These are phyloP conservation scores for Caenorhabditis macrosperma DNA, from an alignment of 2,888 invertebrate genomes.

Conservation along the genomic window DNA sequence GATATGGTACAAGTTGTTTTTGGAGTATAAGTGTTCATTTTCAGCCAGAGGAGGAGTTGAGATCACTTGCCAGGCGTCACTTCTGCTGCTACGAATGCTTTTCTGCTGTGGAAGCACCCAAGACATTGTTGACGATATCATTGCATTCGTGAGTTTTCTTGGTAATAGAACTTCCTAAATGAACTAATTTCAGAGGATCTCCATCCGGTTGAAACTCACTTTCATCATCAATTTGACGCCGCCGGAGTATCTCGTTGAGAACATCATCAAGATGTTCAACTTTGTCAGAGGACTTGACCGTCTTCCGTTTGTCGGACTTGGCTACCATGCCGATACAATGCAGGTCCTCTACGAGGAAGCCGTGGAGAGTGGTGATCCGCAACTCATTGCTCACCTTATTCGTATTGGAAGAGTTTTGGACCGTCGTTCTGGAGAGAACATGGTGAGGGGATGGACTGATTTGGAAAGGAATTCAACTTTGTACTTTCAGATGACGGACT, in stretches of 20 bases:
- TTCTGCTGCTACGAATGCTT: constrained; percentile 42
- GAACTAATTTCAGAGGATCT: constrained; percentile 27
- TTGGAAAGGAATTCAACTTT: background rate
- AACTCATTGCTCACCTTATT: constrained; percentile 39
- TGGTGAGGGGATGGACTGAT: constrained; percentile 1
- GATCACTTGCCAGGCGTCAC: constrained; percentile 5
- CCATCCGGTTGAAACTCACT: constrained; percentile 28
- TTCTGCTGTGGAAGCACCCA: constrained; percentile 16
- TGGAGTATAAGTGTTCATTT: background rate
- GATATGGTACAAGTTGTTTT: background rate
- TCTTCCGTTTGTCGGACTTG: constrained; percentile 57
- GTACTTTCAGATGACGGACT: constrained; percentile 42
- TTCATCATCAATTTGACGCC: constrained; percentile 55
- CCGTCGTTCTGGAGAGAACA: constrained; percentile 29
- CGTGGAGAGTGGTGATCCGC: constrained; percentile 44
- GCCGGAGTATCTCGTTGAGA: constrained; percentile 21
- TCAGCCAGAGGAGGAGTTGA: constrained; percentile 4
- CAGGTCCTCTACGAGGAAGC: constrained; percentile 53
- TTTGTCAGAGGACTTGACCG: constrained; percentile 47
- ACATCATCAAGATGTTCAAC: constrained; percentile 37
- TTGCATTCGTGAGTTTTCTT: constrained; percentile 9
- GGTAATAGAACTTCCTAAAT: background rate
- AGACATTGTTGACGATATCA: constrained; percentile 30
- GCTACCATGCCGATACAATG: constrained; percentile 47
- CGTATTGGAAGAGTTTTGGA: constrained; percentile 50